Evolutionary conservation across 2,113 vertebrate species (phyloP), one percentile per base, ranked within the genome.

Genomic region (Pycnonotus jocosus): DNA sequence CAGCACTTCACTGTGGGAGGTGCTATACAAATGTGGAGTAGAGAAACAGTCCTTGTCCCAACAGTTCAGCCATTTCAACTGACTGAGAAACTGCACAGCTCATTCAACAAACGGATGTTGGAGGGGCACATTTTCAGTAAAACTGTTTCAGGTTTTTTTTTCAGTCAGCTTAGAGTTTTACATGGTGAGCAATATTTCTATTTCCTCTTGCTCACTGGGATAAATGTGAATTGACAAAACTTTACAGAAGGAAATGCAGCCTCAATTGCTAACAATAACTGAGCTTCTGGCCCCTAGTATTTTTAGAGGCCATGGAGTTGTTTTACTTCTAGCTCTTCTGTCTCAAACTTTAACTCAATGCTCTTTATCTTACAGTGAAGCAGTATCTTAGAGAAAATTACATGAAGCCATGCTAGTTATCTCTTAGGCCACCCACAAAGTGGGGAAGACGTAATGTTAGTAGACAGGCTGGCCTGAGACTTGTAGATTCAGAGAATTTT

Each of bases 51-150:
- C 66, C 37, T 57, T 79, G 28, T 12, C 44, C 30, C 65, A 72
- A 58, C 16, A 71, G 28, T 31, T 86, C 37, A 48, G 45, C 38
- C 17, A 53, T 78, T 90, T 84, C 65, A 74, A 33, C 51, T 47
- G 51, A 18, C 24, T 44, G 54, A 47, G 62, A 91, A 84, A 35
- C 38, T 5, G 11, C 9, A 68, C 31, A 60, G 28, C 15, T 81
- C 18, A 16, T 65, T 86, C 61, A 91, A 21, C 25, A 53, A 73
- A 69, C 0, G 0, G 5, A 3, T 0, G 0, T 45, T n/a, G 31
- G 15, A 69, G 15, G 4, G 31, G 5, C 12, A 84, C 19, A 21
- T 54, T 88, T 88, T 38, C 38, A 47, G 47, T 66, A 50, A 73
- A 86, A 77, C 8, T 1, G 23, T 27, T 62, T 15, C 12, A 3